These are phyloP conservation scores for Stratiomys singularior DNA, from an alignment of 2,888 invertebrate genomes.

Conservation along the genomic window DNA sequence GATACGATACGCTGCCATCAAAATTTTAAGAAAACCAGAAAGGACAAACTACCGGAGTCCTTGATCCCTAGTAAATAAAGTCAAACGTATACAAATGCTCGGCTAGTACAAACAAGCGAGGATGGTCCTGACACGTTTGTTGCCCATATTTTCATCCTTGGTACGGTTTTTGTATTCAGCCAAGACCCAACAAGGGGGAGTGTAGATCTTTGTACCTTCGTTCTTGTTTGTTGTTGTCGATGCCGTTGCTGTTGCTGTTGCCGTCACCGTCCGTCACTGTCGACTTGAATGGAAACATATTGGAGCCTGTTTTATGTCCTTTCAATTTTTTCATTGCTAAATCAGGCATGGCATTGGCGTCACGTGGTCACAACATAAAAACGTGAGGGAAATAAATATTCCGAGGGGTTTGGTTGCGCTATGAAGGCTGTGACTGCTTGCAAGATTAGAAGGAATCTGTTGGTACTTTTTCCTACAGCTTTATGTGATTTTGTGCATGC, in stretches of 20 bases:
- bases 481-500: not conserved
- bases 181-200: slow-evolving; percentile 2
- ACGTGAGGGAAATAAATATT: slow-evolving; percentile 62
- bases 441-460: not conserved
- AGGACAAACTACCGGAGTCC: slow-evolving; percentile 49
- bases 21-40: slow-evolving; percentile 32
- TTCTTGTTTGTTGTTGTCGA: slow-evolving; percentile 8
- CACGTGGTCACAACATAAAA: slow-evolving; percentile 66
- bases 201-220: slow-evolving; percentile 16
- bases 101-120: slow-evolving; percentile 39
- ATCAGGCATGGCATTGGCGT: slow-evolving; percentile 58
- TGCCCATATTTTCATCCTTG: slow-evolving; percentile 11
- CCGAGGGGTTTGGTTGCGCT: slow-evolving; percentile 16
- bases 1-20: slow-evolving; percentile 27
- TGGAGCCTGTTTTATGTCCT: slow-evolving; percentile 51
- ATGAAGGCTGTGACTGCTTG: slow-evolving; percentile 9
- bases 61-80: slow-evolving; percentile 44
- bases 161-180: not conserved
- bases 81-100: slow-evolving; percentile 38
- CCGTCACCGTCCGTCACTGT: not conserved
- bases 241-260: not conserved
- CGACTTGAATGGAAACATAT: slow-evolving; percentile 52
- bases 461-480: not conserved
- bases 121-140: slow-evolving; percentile 23
- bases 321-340: slow-evolving; percentile 53